Base-by-base conservation (phyloP, 2,797 vertebrate species). In the Caiman crocodilus region DNA sequence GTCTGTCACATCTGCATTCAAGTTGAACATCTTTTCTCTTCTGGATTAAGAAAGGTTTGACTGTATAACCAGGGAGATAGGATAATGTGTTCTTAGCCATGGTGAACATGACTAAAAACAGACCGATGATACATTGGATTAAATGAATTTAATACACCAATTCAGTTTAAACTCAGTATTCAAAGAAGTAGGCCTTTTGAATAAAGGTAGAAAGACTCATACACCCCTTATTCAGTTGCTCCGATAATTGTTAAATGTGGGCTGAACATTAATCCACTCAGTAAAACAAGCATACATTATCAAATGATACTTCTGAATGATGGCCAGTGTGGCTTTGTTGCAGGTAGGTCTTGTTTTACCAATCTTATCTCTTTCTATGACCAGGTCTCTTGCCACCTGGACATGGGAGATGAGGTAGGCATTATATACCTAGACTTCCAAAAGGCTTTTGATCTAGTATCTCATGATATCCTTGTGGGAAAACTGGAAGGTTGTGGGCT, bases 151-250 rank as follows among this genome's bases (percentile, higher is more conserved):
- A 50, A 79, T 50, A 42, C 50, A n/a, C 74, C 89, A 82, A 88
- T 91, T 95, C 71, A 88, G 76, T 93, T 79, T 59, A 85, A 30
- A 26, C 81, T 88, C 21, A 14, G 12, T 93, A 21, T 65, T 89
- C 65, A 76, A 94, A 65, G 76, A 77, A 50, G 42, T 6, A 79
- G 59, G 69, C 90, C 64, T 56, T 30, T n/a, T 90, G 71, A 89
- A 58, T 50, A 93, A 81, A 84, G 56, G 60, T 75, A 77, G 32
- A 86, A 92, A 92, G 88, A 59, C 59, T 95, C 35, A 74, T 92
- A 25, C 82, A 94, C 25, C 64, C 91, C 88, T 28, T 1, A 3
- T 50, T 50, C 9, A 50, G 42, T 50, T 50, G 42, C 42, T 50
- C 42, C 42, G 69, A n/a, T 28, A 86, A n/a, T 15, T 89, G 20